These are phyloP conservation scores for Akabosia matsudoensis DNA, from an alignment of 1,140 invertebrate species.

Conservation along the genomic window DNA sequence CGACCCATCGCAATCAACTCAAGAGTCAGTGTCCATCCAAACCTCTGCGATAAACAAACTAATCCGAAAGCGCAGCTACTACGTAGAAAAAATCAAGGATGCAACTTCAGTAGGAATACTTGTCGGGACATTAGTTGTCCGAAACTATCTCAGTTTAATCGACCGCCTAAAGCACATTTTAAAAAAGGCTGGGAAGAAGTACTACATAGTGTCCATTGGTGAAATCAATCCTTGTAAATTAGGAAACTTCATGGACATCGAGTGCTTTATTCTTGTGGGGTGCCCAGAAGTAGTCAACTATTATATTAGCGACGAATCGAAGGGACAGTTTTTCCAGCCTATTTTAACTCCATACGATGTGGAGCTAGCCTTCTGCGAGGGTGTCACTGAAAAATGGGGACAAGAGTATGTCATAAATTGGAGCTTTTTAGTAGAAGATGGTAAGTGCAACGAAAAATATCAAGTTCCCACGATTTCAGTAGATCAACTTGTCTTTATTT, in stretches of 20 bases:
- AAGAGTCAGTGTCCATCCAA: conserved; percentile 48
- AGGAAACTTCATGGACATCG: conserved; percentile 85
- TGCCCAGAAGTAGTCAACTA: conserved; percentile 73
- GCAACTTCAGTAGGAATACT: conserved; percentile 80
- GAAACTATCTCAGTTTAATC: conserved; percentile 76
- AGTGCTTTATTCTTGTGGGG: conserved; percentile 76
- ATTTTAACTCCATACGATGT: conserved; percentile 89
- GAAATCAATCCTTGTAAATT: conserved; percentile 88
- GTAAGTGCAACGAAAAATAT: background rate
- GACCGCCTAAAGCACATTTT: conserved; percentile 68
- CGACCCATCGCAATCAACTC: conserved; percentile 48
- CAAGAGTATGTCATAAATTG: conserved; percentile 33
- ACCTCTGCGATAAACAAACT: conserved; percentile 47
- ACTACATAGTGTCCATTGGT: conserved; percentile 86
- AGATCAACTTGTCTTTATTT: conserved; percentile 20
- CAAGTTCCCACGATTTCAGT: background rate
- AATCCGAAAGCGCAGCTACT: conserved; percentile 73
- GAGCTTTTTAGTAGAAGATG: conserved; percentile 14
- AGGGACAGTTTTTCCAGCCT: conserved; percentile 79
- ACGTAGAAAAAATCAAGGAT: conserved; percentile 85
- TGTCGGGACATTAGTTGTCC: conserved; percentile 78
- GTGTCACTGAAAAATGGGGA: conserved; percentile 11
- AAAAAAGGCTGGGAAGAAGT: conserved; percentile 72
- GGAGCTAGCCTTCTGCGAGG: conserved; percentile 67
- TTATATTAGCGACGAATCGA: conserved; percentile 66